A percentile compares a stretch with the other conserved stretches of the same genome.
phyloP scores from a whole-genome alignment of 2,113 vertebrate genomes.

The Malurus elegans region DNA sequence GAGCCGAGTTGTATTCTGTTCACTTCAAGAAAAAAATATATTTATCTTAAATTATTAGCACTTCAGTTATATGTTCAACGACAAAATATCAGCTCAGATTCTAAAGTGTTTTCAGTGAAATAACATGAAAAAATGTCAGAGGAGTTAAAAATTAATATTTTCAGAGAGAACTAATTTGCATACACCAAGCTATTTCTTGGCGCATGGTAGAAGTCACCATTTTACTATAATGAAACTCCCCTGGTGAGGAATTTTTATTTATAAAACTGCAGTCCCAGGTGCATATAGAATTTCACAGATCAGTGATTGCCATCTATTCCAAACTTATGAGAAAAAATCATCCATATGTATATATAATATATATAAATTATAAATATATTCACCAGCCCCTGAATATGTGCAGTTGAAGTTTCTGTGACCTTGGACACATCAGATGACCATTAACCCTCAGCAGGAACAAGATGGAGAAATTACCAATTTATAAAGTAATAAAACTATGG shows the following conservation, averaged over 20 bases:
- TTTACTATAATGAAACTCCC: conserved; percentile 10
- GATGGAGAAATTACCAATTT: background rate
- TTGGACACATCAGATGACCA: background rate
- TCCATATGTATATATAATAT: background rate
- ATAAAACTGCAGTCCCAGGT: conserved; percentile 41
- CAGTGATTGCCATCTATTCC: conserved; percentile 32
- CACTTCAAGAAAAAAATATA: background rate
- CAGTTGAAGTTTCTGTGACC: conserved; percentile 8
- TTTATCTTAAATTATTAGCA: background rate
- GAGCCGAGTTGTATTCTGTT: background rate
- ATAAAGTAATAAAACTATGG: background rate
- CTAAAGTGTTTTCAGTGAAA: background rate
- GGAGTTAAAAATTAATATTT: background rate
- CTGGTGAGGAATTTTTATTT: conserved; percentile 51
- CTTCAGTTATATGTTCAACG: background rate
- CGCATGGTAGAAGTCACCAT: background rate
- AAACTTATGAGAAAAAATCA: conserved; percentile 23
- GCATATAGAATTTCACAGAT: conserved; percentile 51
- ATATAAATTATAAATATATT: background rate
- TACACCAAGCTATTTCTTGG: background rate
- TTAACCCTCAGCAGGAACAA: background rate
- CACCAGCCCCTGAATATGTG: background rate
- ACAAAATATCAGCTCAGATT: background rate
- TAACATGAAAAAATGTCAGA: background rate
- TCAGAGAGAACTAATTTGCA: background rate